A percentile compares a stretch with the other conserved stretches of the same genome.
These are phyloP conservation scores for Lophius americanus DNA, from an alignment of 2,797 vertebrate genomes.

Conservation along the genomic window DNA sequence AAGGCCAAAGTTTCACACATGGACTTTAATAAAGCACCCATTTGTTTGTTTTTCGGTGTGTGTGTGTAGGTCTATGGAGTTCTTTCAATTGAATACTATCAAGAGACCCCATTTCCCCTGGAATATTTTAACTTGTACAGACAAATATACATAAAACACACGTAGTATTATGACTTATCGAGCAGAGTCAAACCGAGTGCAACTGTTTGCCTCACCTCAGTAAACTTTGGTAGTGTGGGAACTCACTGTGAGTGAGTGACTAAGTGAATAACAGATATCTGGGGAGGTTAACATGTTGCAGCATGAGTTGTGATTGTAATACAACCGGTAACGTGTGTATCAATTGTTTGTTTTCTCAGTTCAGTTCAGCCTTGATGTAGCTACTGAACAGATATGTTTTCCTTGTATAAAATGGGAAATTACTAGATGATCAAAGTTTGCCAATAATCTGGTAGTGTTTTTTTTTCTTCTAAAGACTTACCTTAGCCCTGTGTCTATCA, in stretches of 20 bases:
- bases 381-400: neutral
- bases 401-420: neutral
- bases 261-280: neutral
- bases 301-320: conserved; percentile 13
- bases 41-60: neutral
- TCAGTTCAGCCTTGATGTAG: conserved; percentile 17
- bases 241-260: neutral
- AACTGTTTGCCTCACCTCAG: conserved; percentile 18
- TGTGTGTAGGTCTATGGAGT: neutral
- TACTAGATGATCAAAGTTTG: neutral
- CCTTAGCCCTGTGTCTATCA: neutral
- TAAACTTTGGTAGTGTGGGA: conserved; percentile 21
- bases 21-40: neutral
- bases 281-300: conserved; percentile 6
- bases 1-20: neutral
- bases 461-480: neutral
- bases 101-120: neutral
- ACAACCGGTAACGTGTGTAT: conserved; percentile 3
- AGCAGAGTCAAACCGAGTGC: neutral
- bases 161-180: neutral
- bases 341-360: conserved; percentile 22
- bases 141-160: conserved; percentile 3
- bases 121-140: neutral
- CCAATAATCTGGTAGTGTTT: neutral
- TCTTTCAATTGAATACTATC: neutral